phyloP scores from a whole-genome alignment of 2,888 invertebrate genomes.

The Patella ulyssiponensis region DNA sequence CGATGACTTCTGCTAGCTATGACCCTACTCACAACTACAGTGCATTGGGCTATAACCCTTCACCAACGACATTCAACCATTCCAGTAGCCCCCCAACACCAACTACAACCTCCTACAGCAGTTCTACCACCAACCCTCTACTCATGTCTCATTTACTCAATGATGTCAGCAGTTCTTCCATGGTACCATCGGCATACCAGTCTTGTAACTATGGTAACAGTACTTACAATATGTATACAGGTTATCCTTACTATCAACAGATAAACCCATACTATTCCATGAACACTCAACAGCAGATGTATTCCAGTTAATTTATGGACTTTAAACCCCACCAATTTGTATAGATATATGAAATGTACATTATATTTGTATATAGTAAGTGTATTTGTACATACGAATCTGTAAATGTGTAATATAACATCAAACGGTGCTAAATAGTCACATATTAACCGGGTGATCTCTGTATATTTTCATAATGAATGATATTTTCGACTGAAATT shows the following conservation, averaged over 20 bases:
- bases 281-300: background rate
- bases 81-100: background rate
- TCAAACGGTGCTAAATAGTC: no score
- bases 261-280: background rate
- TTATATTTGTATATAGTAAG: no score
- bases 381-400: no score
- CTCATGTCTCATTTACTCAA: conserved; percentile 3
- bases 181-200: background rate
- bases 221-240: background rate
- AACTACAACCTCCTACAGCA: background rate
- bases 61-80: background rate
- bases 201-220: conserved; percentile 8
- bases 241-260: conserved; percentile 1
- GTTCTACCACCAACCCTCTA: background rate
- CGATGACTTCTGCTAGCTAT: background rate
- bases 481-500: no score
- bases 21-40: no score
- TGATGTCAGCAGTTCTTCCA: background rate
- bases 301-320: no score
- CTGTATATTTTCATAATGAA: no score
- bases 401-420: no score
- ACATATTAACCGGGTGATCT: no score
- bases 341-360: no score
- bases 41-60: background rate
- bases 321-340: no score